Conservation (phyloP, 1,140 invertebrate species). For the Listronotus oregonensis region DNA sequence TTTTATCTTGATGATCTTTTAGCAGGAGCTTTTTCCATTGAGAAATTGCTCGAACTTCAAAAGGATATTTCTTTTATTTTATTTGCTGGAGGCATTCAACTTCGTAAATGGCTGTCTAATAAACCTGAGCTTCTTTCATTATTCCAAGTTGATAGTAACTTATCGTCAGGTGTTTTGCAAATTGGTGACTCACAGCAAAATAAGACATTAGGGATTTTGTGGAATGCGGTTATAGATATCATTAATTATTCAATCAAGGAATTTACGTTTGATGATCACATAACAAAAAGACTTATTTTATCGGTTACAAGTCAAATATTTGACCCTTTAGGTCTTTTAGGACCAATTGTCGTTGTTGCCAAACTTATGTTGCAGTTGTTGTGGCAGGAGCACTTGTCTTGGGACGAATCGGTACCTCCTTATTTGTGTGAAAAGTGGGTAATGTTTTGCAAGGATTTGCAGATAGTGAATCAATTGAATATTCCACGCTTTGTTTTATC, state of each 20-base stretch:
- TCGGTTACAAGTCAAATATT: not conserved
- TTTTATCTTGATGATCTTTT: conserved; percentile 59
- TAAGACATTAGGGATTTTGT: not conserved
- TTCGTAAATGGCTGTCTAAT: too few relatives aligned
- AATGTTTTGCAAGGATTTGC: not conserved
- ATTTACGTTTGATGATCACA: not conserved
- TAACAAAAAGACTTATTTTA: not conserved
- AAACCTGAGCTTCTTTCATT: too few relatives aligned
- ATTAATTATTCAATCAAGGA: not conserved
- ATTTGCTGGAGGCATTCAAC: too few relatives aligned
- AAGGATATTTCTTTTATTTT: too few relatives aligned
- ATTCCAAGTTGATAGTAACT: too few relatives aligned
- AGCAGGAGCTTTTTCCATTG: too few relatives aligned
- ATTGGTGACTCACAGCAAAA: not conserved
- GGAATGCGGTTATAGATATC: not conserved
- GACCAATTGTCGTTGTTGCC: conserved; percentile 1
- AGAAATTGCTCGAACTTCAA: too few relatives aligned
- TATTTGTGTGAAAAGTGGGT: not conserved
- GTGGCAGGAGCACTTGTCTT: not conserved
- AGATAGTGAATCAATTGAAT: not conserved
- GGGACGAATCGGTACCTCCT: not conserved
- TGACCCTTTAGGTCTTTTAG: not conserved
- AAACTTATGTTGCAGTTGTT: not conserved
- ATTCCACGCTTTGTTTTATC: conserved; percentile 4
- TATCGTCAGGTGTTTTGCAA: too few relatives aligned